phyloP scores from a whole-genome alignment of 1,140 invertebrate genomes.

The Caenorhabditis brenneri region DNA sequence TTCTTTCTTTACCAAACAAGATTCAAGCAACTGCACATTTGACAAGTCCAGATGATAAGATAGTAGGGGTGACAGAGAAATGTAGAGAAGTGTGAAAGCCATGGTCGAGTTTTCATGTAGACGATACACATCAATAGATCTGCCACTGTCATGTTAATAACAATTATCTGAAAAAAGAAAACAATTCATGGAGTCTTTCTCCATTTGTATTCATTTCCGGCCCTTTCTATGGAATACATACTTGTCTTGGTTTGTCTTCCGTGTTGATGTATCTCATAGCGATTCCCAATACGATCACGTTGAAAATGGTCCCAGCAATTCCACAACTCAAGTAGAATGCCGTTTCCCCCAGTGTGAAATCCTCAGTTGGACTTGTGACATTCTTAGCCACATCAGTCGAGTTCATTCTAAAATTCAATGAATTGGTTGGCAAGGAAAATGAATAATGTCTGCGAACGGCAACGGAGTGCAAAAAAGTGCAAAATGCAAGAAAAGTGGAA shows the following conservation, averaged over 20 bases:
- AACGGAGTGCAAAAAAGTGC: background rate
- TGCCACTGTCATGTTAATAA: constrained; percentile 71
- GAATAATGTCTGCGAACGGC: background rate
- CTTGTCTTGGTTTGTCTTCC: constrained; percentile 68
- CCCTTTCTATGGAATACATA: constrained; percentile 30
- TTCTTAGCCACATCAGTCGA: background rate
- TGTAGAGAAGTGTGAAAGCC: constrained; percentile 56
- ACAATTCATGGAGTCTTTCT: background rate
- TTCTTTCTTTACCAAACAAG: constrained; percentile 62
- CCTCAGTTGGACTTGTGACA: constrained; percentile 36
- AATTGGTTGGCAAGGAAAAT: no score
- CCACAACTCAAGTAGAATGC: constrained; percentile 63
- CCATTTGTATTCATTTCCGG: constrained; percentile 5
- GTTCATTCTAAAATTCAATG: background rate
- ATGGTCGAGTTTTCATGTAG: constrained; percentile 67
- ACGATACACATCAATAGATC: constrained; percentile 66
- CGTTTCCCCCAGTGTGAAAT: constrained; percentile 59
- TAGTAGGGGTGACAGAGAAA: constrained; percentile 66
- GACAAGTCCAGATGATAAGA: constrained; percentile 64
- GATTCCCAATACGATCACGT: constrained; percentile 64
- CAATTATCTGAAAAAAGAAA: constrained; percentile 63
- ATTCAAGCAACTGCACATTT: constrained; percentile 68
- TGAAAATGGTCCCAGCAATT: constrained; percentile 60
- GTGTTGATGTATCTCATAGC: constrained; percentile 64
- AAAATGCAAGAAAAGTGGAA: background rate